phyloP scores from a whole-genome alignment of 2,888 invertebrate species.

The Celastrina argiolus region DNA sequence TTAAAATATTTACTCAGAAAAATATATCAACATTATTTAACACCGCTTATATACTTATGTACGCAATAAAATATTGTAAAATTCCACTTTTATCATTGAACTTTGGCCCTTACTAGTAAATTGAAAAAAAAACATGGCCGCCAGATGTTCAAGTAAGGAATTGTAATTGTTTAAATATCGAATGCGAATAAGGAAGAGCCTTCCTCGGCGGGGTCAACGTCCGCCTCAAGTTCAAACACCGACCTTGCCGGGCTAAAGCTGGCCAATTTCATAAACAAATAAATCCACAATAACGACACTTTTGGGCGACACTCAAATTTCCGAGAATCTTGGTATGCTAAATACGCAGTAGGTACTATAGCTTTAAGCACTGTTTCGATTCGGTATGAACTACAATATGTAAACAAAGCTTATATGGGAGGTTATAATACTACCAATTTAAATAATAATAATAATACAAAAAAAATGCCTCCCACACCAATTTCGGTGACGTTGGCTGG shows the following conservation, averaged over 20 bases:
- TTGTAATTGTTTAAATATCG: constrained; percentile 17
- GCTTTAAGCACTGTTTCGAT: too few relatives aligned
- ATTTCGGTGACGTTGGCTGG: too few relatives aligned
- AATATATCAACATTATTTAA: not conserved
- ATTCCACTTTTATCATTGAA: constrained; percentile 7
- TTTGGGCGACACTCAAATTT: constrained; percentile 10
- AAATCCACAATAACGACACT: constrained; percentile 13
- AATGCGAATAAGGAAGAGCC: constrained; percentile 19
- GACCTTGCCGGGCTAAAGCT: constrained; percentile 23
- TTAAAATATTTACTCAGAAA: too few relatives aligned
- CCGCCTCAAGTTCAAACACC: constrained; percentile 29
- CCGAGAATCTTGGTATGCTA: not conserved
- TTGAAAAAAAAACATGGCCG: not conserved
- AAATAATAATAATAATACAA: too few relatives aligned
- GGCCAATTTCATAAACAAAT: constrained; percentile 19
- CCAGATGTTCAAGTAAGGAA: constrained; percentile 7
- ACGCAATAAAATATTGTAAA: constrained; percentile 5
- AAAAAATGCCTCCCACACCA: too few relatives aligned
- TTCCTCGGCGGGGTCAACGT: constrained; percentile 26
- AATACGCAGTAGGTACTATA: too few relatives aligned
- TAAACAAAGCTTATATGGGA: too few relatives aligned
- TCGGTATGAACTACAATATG: too few relatives aligned
- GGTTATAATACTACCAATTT: too few relatives aligned
- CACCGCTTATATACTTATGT: not conserved
- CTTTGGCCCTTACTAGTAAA: not conserved